Base-by-base conservation (phyloP, 1,140 invertebrate genomes). In the Zaprionus kolodkinae region DNA sequence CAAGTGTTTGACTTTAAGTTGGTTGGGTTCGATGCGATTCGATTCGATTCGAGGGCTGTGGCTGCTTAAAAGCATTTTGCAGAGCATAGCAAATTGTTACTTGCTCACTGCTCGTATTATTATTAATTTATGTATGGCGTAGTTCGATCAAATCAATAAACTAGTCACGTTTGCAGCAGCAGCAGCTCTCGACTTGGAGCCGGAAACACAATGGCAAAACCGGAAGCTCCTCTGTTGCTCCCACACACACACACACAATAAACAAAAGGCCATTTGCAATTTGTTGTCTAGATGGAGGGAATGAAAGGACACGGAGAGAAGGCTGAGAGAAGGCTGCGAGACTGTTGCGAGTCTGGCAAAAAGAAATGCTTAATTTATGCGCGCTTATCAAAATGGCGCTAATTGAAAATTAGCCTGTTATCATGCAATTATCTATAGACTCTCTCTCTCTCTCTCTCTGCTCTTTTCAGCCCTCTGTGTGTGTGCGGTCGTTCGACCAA, bases 341-440 rank as follows among this genome's bases (percentile, higher is more conserved):
- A 66, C 11, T 30, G 33, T 35, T 48, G 35, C 33, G 35, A 35
- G n/a, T 38, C 52, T 9, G 54, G 45, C 50, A 38, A 75, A 81
- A 76, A 81, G 82, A 89, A 89, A 65, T 78, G 65, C 72, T 69
- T 88, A 88, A 88, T 88, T 88, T 89, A 89, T 88, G 81, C 81
- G 72, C 73, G 79, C 74, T 85, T 84, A 88, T 88, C 85, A 88
- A 88, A 88, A 89, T 81, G 85, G 85, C 85, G 84, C 84, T 88
- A 88, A 88, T 88, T 88, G 85, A 88, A 88, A 88, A 88, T 89
- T 88, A 88, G 84, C 74, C 78, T 88, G 80, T 88, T 88, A 88
- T 88, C 84, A 77, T 72, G 80, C 85, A 88, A 88, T 88, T 88
- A 88, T 88, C 84, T 88, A 79, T 71, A 45, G 61, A 79, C 73